Evolutionary conservation across 2,888 invertebrate species (phyloP), one percentile per base, ranked within the genome.

Genomic region (Alviniconcha strummeri): DNA sequence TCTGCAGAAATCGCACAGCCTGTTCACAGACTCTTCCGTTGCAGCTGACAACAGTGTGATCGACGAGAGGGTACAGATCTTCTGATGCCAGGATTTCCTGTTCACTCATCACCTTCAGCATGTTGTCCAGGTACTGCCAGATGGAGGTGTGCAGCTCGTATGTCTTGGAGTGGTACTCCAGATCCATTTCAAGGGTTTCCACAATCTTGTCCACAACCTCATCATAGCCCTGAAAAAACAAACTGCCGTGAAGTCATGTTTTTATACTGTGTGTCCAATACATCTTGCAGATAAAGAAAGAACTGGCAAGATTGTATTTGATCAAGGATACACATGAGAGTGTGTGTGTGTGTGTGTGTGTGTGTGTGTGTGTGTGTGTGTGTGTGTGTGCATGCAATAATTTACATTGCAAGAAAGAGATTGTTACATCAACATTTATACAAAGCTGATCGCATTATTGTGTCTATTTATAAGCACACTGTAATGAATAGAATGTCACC

Each of bases 61-160:
- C 67, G 6, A 76, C 77, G 11, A 54, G 82, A 9, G 54, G 36
- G 60, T 54, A 67, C 4, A 82, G 80, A 19, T 83, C 80, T n/a
- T 79, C 78, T 6, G 71, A 77, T 54, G 83, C 76, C 36, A 85
- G 80, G 64, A 87, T 75, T 4, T 86, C 67, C 69, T 85, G 82
- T 11, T 88, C 81, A 15, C 84, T 77, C 83, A 87, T 84, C 4
- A 86, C 84, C n/a, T 86, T 81, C 9, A 85, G 85, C 15, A 90
- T 84, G 6, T 85, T 86, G 74, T 83, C 77, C 64, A 90, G 81
- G 36, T 83, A 84, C 9, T 82, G 83, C 57, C 87, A 84, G 54
- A 90, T 75, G 36, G 67, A 13, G 5, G 55, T 54, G 64, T 85
- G 78, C 67, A 85, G 67, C 52, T 84, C 77, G 36, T 87, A 86